A percentile compares a stretch with the other conserved stretches of the same genome.
Conservation (phyloP, 1,140 invertebrate species). For the Hesperophylax magnus region DNA sequence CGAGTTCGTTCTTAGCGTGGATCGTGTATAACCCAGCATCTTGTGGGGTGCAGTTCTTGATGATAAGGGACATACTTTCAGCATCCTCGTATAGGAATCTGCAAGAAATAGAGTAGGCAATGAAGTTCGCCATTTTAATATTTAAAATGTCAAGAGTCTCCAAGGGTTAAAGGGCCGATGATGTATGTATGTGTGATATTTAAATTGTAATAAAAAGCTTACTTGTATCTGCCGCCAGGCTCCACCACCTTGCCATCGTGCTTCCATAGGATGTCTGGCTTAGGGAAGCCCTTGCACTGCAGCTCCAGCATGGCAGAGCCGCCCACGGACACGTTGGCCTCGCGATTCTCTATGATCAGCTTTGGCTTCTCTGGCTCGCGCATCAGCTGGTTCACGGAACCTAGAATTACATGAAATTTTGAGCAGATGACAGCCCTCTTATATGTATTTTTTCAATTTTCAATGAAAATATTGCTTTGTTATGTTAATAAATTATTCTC, state of each 20-base stretch:
- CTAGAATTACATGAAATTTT: constrained; percentile 60
- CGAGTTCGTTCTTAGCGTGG: constrained; percentile 90
- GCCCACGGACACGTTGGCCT: constrained; percentile 83
- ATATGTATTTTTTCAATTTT: too few relatives aligned
- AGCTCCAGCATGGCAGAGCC: constrained; percentile 96
- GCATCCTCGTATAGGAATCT: constrained; percentile 93
- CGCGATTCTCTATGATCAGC: constrained; percentile 81
- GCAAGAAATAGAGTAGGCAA: constrained; percentile 2
- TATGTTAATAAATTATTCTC: too few relatives aligned
- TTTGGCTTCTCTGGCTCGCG: constrained; percentile 86
- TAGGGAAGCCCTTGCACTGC: constrained; percentile 93
- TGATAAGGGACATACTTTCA: constrained; percentile 89
- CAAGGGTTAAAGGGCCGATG: too few relatives aligned
- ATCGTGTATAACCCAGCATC: constrained; percentile 91
- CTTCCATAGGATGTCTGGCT: constrained; percentile 91
- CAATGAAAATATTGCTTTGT: too few relatives aligned
- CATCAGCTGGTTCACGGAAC: constrained; percentile 84
- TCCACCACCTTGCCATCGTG: constrained; percentile 88
- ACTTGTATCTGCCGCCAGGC: constrained; percentile 85
- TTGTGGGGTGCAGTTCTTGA: constrained; percentile 87
- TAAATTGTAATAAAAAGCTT: constrained; percentile 56
- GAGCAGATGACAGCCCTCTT: too few relatives aligned
- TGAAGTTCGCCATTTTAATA: not conserved
- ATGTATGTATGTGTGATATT: too few relatives aligned
- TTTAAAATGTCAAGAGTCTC: too few relatives aligned